Base-by-base conservation (phyloP, 2,888 invertebrate species). In the Limnephilus auricula region DNA sequence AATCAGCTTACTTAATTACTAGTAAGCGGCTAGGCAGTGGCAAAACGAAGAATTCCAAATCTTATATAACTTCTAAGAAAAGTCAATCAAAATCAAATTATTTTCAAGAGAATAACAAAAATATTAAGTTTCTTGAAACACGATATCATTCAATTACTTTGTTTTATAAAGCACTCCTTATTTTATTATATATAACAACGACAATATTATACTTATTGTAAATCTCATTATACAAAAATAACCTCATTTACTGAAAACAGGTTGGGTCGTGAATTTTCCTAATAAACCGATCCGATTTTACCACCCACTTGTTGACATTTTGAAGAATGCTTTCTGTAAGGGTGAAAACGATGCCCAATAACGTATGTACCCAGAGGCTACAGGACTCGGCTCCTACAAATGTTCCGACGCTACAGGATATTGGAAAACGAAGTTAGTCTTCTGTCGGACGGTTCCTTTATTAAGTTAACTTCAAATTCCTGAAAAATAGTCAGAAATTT, bases 231-330 rank as follows among this genome's bases (percentile, higher is more conserved):
- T 65, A 65, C 6, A 6, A n/a, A 65, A 6, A n/a, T 9, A n/a
- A 25, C 50, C 50, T 18, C 50, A 65, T 65, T 25, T 65, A 25
- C n/a, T 65, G 9, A 65, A 65, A 65, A 65, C 65, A 65, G 18
- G 65, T 85, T n/a, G 13, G 12, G 13, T 45, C 85, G 5, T 79
- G 79, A 79, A 78, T 78, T 79, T 31, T 88, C 79, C 37, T 65
- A 18, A 65, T 31, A 78, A 34, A 88, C 34, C 15, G 37, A 78
- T 78, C 25, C 79, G 65, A 45, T 37, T 90, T 90, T 90, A 83
- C 82, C 50, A 34, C 65, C 90, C 90, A 90, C 90, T 90, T 90
- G 90, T 90, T 90, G 90, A 83, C 82, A 83, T 32, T 82, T 40
- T 83, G 50, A 90, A 82, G 65, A 84, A 90, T 65, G 83, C 34